Evolutionary conservation across 2,113 vertebrate species (phyloP).

Genomic region (Eudorcas thomsonii): DNA sequence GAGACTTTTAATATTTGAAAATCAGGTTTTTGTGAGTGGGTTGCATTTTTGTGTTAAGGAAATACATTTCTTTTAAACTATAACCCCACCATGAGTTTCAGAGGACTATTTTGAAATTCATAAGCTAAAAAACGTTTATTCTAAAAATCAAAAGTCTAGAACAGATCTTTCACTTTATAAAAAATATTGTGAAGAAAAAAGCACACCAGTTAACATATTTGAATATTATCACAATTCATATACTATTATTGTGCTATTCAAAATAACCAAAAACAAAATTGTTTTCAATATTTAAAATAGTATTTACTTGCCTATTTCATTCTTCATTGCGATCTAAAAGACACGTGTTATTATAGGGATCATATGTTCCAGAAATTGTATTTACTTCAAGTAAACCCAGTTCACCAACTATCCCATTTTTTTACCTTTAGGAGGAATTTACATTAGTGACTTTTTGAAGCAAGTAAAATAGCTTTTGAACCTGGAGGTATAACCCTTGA

Average conservation of each 20-base stretch:
- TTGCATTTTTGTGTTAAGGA: background rate
- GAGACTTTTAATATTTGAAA: background rate
- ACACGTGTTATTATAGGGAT: background rate
- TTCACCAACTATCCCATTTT: background rate
- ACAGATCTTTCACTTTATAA: background rate
- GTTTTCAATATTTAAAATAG: conserved; percentile 20
- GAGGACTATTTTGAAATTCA: conserved; percentile 26
- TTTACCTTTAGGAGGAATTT: background rate
- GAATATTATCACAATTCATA: background rate
- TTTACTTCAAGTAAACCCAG: background rate
- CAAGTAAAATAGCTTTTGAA: conserved; percentile 10
- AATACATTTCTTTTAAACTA: background rate
- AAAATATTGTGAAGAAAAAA: background rate
- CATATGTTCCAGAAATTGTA: background rate
- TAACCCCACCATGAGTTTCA: background rate
- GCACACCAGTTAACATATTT: background rate
- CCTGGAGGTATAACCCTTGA: background rate
- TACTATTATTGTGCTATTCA: background rate
- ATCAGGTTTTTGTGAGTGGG: background rate
- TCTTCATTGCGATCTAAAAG: background rate
- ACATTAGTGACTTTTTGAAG: background rate
- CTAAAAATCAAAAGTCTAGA: background rate
- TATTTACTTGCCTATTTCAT: background rate
- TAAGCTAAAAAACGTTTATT: conserved; percentile 11
- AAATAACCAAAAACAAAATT: background rate